These are phyloP conservation scores for Phortica variegata DNA, from an alignment of 1,140 invertebrate species.

Conservation along the genomic window DNA sequence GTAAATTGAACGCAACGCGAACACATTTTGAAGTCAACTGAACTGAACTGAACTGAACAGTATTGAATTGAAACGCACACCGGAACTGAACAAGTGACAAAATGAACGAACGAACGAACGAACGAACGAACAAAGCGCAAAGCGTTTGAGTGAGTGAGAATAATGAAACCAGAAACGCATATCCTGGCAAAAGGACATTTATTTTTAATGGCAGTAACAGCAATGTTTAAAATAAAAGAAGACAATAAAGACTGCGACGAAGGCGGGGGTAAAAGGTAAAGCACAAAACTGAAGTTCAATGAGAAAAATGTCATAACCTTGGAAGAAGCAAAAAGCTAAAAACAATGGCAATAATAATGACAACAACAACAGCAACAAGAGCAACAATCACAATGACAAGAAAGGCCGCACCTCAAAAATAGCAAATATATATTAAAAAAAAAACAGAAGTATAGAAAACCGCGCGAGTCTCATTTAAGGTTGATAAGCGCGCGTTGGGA, in stretches of 20 bases:
- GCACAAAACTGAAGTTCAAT: constrained; percentile 42
- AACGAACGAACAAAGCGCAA: constrained; percentile 30
- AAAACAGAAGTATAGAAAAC: constrained; percentile 1
- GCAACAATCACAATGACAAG: neutral
- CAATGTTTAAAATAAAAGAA: no score
- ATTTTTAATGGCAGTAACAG: constrained; percentile 3
- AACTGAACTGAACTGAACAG: no score
- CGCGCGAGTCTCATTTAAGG: constrained; percentile 6
- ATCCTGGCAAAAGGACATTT: constrained; percentile 4
- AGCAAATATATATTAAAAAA: constrained; percentile 14
- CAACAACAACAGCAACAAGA: neutral
- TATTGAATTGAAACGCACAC: no score
- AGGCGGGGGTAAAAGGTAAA: no score
- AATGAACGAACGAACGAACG: no score
- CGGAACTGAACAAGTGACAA: no score
- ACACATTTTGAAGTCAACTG: no score
- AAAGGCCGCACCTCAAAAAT: constrained; percentile 42
- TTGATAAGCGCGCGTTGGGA: constrained; percentile 6
- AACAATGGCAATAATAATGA: constrained; percentile 5
- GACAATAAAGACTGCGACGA: no score
- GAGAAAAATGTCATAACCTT: constrained; percentile 30
- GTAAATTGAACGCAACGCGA: no score
- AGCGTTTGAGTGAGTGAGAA: no score
- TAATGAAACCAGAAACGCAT: no score
- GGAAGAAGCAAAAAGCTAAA: constrained; percentile 37